Conservation (phyloP, 2,888 invertebrate genomes). For the Limenitis camilla region DNA sequence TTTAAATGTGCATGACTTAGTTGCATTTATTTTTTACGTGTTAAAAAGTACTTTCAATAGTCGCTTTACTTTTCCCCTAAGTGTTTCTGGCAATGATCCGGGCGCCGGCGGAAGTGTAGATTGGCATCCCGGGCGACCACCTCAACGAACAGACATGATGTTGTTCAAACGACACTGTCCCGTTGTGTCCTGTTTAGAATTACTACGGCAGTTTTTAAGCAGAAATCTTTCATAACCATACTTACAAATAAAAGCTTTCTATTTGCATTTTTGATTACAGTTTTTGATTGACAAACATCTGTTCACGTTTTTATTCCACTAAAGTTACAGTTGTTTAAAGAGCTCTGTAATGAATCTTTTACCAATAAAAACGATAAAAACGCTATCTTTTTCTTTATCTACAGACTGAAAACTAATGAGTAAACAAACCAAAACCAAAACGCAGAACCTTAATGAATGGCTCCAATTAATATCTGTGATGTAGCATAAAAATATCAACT, state of each 20-base stretch:
- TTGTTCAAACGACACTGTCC: slow-evolving; percentile 34
- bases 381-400: too few relatives aligned
- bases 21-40: slow-evolving; percentile 2
- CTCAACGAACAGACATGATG: slow-evolving; percentile 43
- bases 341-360: too few relatives aligned
- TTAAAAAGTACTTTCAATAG: slow-evolving; percentile 8
- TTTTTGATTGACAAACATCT: too few relatives aligned
- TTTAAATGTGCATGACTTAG: not conserved
- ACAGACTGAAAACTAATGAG: too few relatives aligned
- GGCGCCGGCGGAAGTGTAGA: slow-evolving; percentile 66
- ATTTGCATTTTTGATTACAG: too few relatives aligned
- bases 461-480: not conserved
- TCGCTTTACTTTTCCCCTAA: slow-evolving; percentile 37
- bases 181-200: slow-evolving; percentile 18
- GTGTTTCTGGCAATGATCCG: slow-evolving; percentile 57
- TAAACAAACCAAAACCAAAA: not conserved
- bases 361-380: too few relatives aligned
- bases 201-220: slow-evolving; percentile 4
- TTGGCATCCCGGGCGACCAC: slow-evolving; percentile 53
- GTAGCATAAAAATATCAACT: slow-evolving; percentile 14
- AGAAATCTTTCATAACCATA: not conserved
- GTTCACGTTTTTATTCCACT: too few relatives aligned
- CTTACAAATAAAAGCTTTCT: too few relatives aligned
- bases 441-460: not conserved
- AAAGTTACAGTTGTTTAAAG: too few relatives aligned